Evolutionary conservation across 2,797 vertebrate genomes (phyloP), one percentile per base, ranked within the genome.

Genomic region (Schizopygopsis malacanthus): DNA sequence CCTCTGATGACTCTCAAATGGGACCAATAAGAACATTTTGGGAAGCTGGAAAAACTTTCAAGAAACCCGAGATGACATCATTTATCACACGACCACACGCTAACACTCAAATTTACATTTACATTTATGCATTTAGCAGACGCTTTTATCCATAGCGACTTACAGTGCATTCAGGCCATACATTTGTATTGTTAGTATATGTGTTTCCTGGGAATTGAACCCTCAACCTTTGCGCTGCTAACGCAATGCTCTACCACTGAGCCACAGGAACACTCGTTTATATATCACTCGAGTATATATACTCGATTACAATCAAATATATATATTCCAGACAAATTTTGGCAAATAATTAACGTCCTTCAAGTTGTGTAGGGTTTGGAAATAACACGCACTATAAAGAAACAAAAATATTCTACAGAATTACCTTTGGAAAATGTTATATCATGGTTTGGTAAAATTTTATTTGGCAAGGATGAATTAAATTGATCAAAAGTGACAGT

Each of bases 1-100:
- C 56, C 82, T 79, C 83, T 85, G 83, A 85, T 71, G 76, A 61
- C 76, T 79, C 56, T 72, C 76, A 75, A 80, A 87, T 82, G 75
- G 54, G 69, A 72, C 65, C 45, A 63, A 80, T 45, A 75, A 71
- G 85, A 88, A 39, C 56, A 54, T 71, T 65, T 70, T n/a, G 61
- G 77, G 47, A 78, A 83, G 20, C 71, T 83, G 83, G 71, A 84
- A 87, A 85, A 82, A 33, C 56, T 50, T 56, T 61, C 69, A 73
- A 61, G 63, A 50, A 81, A 71, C 50, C 41, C 25, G 4, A 67
- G 18, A 79, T 69, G 18, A 50, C 50, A 39, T 83, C n/a, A 85
- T 73, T 59, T 41, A 67, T 83, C 61, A 67, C 59, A 78, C n/a
- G 78, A 78, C 54, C 45, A 54, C 75, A 87, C 25, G 13, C 50